A percentile compares a stretch with the other conserved stretches of the same genome.
Evolutionary conservation across 1,140 invertebrate species (phyloP).

Genomic region (Vollenhovia emeryi): DNA sequence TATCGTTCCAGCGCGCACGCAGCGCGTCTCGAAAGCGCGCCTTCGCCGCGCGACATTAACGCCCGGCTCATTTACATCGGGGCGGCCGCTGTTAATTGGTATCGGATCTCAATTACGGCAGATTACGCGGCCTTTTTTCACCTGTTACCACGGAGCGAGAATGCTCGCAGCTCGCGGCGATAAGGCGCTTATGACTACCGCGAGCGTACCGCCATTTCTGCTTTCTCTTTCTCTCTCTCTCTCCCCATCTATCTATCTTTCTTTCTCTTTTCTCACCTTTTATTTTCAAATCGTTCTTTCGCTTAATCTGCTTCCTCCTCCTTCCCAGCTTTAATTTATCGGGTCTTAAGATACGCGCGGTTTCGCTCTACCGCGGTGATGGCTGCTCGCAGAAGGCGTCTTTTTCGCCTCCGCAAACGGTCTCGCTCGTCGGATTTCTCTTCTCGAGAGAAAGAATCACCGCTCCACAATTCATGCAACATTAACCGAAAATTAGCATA

Average conservation of each 20-base stretch:
- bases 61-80: conserved; percentile 62
- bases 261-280: neutral
- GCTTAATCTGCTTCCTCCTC: conserved; percentile 57
- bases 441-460: conserved; percentile 61
- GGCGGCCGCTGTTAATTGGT: conserved; percentile 73
- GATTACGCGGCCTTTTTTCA: conserved; percentile 72
- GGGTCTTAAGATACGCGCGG: conserved; percentile 74
- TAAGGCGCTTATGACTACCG: conserved; percentile 67
- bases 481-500: conserved; percentile 82
- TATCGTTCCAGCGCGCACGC: conserved; percentile 2
- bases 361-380: conserved; percentile 69
- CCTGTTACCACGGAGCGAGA: conserved; percentile 62
- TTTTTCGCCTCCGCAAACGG: conserved; percentile 73
- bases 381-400: conserved; percentile 59
- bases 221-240: neutral
- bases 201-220: neutral
- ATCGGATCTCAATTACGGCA: conserved; percentile 79
- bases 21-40: conserved; percentile 36
- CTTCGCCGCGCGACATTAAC: conserved; percentile 56
- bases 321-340: conserved; percentile 77
- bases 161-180: conserved; percentile 56
- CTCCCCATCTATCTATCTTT: neutral
- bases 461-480: conserved; percentile 77
- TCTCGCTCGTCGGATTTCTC: conserved; percentile 21
- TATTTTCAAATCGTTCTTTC: neutral